A percentile compares a stretch with the other conserved stretches of the same genome.
These are phyloP conservation scores for Pomatostomus ruficeps DNA, from an alignment of 2,113 vertebrate species.

Conservation along the genomic window DNA sequence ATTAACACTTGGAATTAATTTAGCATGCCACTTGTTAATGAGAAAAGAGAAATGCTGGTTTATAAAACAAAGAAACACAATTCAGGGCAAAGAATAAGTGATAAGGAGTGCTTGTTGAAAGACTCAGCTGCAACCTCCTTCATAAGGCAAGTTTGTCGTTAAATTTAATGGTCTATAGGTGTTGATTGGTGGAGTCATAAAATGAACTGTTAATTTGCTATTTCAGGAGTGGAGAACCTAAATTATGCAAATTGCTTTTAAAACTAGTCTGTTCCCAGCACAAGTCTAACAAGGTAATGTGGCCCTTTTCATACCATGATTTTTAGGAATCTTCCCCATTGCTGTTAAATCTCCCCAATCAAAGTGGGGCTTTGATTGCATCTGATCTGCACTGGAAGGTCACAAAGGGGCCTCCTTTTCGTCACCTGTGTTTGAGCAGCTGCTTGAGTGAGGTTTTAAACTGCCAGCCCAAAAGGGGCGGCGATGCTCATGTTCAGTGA, in stretches of 20 bases:
- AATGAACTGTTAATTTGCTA: conserved; percentile 77
- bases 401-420: not conserved
- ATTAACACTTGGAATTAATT: conserved; percentile 45
- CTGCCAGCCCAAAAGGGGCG: not conserved
- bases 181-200: conserved; percentile 72
- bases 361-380: not conserved
- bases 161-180: conserved; percentile 73
- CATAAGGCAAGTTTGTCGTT: conserved; percentile 61
- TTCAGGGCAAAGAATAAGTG: conserved; percentile 36
- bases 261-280: conserved; percentile 11
- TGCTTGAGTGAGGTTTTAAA: not conserved
- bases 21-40: conserved; percentile 42
- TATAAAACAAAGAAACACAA: conserved; percentile 45
- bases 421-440: not conserved
- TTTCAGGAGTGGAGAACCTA: conserved; percentile 59
- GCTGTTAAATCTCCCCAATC: not conserved
- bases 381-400: not conserved
- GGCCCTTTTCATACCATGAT: not conserved
- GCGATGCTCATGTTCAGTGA: not conserved
- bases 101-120: not conserved
- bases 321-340: not conserved
- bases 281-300: not conserved
- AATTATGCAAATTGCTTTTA: conserved; percentile 71
- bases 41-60: conserved; percentile 41
- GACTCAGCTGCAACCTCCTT: conserved; percentile 29